phyloP scores from a whole-genome alignment of 2,113 vertebrate genomes.

The Myrmecobius fasciatus region DNA sequence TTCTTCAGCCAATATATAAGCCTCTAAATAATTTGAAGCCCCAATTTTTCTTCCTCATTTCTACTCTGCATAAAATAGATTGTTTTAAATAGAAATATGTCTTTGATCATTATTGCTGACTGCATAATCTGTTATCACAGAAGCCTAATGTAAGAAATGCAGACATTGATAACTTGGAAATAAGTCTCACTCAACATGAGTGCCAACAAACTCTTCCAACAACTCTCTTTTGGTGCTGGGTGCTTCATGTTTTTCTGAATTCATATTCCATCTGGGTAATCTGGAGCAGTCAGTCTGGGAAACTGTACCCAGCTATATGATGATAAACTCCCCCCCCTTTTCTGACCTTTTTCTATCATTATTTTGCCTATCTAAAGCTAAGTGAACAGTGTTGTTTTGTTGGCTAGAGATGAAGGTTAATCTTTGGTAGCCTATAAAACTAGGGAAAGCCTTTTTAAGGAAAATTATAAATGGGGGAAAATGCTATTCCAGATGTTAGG shows the following conservation, averaged over 20 bases:
- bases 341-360: neutral
- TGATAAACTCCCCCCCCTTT: neutral
- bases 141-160: neutral
- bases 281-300: neutral
- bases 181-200: neutral
- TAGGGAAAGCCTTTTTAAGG: conserved; percentile 7
- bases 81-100: neutral
- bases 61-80: neutral
- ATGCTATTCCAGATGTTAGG: neutral
- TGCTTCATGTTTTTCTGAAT: neutral
- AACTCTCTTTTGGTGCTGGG: neutral
- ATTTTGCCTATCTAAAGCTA: neutral
- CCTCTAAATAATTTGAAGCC: neutral
- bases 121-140: neutral
- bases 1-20: neutral
- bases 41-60: neutral
- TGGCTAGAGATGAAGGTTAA: neutral
- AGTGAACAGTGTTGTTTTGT: neutral
- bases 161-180: neutral
- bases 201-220: neutral
- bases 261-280: neutral
- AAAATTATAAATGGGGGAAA: neutral
- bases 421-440: neutral
- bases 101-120: neutral
- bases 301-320: neutral